Percentiles rank a stretch among this genome's conserved stretches.
Conservation (phyloP, 2,113 vertebrate genomes). For the Sinosuthora webbiana region DNA sequence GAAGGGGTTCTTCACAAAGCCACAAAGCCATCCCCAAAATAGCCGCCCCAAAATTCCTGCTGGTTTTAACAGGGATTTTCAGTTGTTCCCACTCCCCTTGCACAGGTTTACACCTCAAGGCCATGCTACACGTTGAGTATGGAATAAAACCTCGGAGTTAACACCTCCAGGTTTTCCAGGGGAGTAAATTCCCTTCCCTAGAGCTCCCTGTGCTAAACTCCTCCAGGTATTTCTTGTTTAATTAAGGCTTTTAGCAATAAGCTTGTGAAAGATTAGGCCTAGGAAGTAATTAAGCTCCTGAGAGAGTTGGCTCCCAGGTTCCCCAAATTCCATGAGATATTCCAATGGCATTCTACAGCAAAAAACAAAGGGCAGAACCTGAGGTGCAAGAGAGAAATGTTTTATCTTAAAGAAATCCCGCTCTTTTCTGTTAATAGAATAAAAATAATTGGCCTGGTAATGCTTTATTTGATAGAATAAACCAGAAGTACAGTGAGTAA, state of each 20-base stretch:
- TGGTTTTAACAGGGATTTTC: neutral
- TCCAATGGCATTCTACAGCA: neutral
- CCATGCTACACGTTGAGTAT: neutral
- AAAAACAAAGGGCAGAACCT: neutral
- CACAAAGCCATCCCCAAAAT: neutral
- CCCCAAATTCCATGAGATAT: neutral
- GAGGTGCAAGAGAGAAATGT: neutral
- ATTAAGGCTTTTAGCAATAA: slow-evolving; percentile 6
- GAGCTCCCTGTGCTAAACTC: neutral
- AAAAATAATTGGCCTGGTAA: neutral
- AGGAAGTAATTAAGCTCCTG: neutral
- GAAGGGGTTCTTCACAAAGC: neutral
- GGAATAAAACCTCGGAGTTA: neutral
- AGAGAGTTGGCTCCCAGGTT: neutral
- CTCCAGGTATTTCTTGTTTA: neutral
- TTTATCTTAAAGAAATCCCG: neutral
- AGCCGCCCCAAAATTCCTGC: neutral
- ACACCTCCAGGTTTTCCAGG: neutral
- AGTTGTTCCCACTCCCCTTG: neutral
- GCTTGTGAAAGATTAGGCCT: neutral
- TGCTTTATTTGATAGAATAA: neutral
- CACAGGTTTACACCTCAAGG: fast-evolving
- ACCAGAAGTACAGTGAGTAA: neutral
- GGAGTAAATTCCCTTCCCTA: neutral
- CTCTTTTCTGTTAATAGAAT: neutral